Evolutionary conservation across 2,888 invertebrate species (phyloP).

Genomic region (Heliothis peltigera): DNA sequence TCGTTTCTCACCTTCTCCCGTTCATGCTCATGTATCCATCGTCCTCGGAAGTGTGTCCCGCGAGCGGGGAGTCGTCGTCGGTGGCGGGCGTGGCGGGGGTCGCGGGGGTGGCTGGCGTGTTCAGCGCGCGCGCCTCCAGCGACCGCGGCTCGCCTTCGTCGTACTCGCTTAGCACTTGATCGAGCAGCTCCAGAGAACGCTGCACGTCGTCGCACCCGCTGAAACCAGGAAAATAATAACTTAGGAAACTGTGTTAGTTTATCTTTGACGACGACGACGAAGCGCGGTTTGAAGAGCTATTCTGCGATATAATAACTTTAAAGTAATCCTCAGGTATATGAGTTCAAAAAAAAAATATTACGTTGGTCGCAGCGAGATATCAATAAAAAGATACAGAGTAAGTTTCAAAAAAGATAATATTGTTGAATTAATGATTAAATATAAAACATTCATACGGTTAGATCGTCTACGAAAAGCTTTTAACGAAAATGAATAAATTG

Average conservation of each 20-base stretch:
- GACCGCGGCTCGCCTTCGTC: constrained; percentile 93
- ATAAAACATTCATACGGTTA: no score
- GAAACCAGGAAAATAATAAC: constrained; percentile 74
- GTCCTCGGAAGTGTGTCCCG: constrained; percentile 96
- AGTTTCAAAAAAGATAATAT: no score
- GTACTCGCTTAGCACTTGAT: constrained; percentile 97
- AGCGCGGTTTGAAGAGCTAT: no score
- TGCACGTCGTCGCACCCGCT: constrained; percentile 96
- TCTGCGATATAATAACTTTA: no score
- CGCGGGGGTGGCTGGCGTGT: constrained; percentile 87
- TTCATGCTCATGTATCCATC: constrained; percentile 98
- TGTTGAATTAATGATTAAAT: no score
- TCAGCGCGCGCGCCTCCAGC: constrained; percentile 84
- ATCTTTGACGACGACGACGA: no score
- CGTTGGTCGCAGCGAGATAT: no score
- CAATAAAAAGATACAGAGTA: no score
- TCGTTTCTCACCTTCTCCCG: constrained; percentile 92
- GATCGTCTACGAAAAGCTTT: no score
- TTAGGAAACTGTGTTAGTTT: neutral
- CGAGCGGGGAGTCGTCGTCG: constrained; percentile 94
- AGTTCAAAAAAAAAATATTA: no score
- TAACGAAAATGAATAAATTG: neutral
- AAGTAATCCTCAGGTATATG: no score
- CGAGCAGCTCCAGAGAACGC: constrained; percentile 96
- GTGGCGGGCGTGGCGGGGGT: constrained; percentile 90